These are phyloP conservation scores for Speoplatyrhinus poulsoni DNA, from an alignment of 2,113 vertebrate species.

Conservation along the genomic window DNA sequence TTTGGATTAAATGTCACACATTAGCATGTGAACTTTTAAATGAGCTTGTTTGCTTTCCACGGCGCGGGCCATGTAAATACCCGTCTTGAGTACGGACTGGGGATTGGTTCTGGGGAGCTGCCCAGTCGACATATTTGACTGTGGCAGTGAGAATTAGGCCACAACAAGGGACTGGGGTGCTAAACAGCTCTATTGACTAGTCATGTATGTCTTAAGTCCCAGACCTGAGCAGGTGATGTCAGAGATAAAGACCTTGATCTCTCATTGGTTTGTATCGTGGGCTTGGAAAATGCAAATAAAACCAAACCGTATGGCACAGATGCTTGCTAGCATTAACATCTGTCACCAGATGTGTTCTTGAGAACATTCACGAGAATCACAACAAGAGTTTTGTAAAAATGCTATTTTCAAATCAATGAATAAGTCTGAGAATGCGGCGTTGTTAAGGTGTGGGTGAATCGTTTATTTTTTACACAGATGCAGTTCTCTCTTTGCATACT, in stretches of 20 bases:
- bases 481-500: no score
- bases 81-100: conserved; percentile 69
- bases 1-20: conserved; percentile 87
- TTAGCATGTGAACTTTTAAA: conserved; percentile 89
- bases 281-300: conserved; percentile 37
- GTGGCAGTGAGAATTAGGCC: conserved; percentile 68
- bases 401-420: neutral
- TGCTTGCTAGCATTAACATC: no score
- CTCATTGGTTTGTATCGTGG: conserved; percentile 53
- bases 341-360: no score
- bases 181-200: conserved; percentile 65
- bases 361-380: no score
- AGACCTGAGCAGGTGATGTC: conserved; percentile 66
- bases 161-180: conserved; percentile 56
- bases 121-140: conserved; percentile 55
- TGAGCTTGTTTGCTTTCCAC: conserved; percentile 84
- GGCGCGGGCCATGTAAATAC: conserved; percentile 82
- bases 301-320: no score
- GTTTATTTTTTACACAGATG: no score
- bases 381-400: neutral
- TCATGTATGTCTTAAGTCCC: conserved; percentile 39
- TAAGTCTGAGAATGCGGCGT: no score
- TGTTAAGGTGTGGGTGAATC: no score
- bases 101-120: conserved; percentile 49
- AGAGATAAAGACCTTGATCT: conserved; percentile 54